A percentile compares a stretch with the other conserved stretches of the same genome.
Evolutionary conservation across 2,113 vertebrate species (phyloP).

Genomic region (Phaethon lepturus): DNA sequence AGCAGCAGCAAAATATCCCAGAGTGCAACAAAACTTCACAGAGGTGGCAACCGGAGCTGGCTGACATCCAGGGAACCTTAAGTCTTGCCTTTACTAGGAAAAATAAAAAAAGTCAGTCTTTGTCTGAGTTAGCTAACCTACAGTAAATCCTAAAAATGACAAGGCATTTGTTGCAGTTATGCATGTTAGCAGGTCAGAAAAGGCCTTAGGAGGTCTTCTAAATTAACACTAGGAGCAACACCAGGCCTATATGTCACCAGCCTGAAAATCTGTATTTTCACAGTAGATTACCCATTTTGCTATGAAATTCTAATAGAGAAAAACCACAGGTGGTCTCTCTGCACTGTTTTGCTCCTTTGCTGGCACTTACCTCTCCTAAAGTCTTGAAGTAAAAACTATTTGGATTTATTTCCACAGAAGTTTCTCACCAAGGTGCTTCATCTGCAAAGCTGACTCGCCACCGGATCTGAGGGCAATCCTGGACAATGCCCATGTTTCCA

Average conservation of each 20-base stretch:
- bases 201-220: neutral
- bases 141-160: neutral
- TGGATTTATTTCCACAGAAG: neutral
- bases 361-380: neutral
- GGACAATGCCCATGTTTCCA: accelerated
- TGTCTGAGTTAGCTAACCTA: neutral
- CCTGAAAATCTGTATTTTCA: neutral
- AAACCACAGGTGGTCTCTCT: neutral
- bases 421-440: neutral
- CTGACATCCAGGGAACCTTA: neutral
- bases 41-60: neutral
- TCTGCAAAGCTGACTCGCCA: neutral
- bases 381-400: neutral
- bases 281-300: neutral
- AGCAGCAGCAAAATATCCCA: neutral
- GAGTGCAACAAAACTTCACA: neutral
- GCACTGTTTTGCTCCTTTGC: neutral
- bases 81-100: neutral
- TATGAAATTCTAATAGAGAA: neutral
- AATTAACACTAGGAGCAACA: neutral
- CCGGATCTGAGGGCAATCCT: neutral
- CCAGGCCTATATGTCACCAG: neutral
- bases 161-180: neutral
- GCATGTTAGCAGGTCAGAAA: neutral
- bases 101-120: neutral